Percentiles rank a stretch among this genome's conserved stretches.
These are phyloP conservation scores for Teleogryllus occipitalis DNA, from an alignment of 1,140 invertebrate species.

Conservation along the genomic window DNA sequence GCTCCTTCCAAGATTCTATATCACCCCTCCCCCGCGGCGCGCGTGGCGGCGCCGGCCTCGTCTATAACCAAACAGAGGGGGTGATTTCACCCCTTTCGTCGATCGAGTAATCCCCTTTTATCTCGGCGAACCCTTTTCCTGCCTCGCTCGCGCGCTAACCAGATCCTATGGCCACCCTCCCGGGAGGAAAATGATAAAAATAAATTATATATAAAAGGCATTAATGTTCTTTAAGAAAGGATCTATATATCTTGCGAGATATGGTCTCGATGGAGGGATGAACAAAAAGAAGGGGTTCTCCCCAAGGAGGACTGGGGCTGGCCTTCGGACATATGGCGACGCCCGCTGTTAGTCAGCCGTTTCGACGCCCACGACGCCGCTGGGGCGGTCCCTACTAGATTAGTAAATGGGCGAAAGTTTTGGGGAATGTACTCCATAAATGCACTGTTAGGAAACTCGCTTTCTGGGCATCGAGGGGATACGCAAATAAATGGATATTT, in stretches of 20 bases:
- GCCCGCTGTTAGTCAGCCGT: background rate
- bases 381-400: background rate
- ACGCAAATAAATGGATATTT: background rate
- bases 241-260: background rate
- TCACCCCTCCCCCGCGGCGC: too few relatives aligned
- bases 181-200: background rate
- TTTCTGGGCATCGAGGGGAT: background rate
- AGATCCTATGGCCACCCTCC: background rate
- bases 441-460: background rate
- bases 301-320: background rate
- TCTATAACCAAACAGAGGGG: background rate
- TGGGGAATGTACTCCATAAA: background rate
- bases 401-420: background rate
- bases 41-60: background rate
- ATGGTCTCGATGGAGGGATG: background rate
- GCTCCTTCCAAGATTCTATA: too few relatives aligned
- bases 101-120: too few relatives aligned
- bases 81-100: background rate
- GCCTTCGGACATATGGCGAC: background rate
- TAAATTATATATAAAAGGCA: constrained; percentile 1
- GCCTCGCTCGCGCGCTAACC: background rate
- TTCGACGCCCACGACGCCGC: background rate
- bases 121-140: background rate
- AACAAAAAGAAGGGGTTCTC: background rate
- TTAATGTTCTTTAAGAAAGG: constrained; percentile 5